Evolutionary conservation across 2,888 invertebrate genomes (phyloP).

Genomic region (Aphelenchoides bicaudatus): DNA sequence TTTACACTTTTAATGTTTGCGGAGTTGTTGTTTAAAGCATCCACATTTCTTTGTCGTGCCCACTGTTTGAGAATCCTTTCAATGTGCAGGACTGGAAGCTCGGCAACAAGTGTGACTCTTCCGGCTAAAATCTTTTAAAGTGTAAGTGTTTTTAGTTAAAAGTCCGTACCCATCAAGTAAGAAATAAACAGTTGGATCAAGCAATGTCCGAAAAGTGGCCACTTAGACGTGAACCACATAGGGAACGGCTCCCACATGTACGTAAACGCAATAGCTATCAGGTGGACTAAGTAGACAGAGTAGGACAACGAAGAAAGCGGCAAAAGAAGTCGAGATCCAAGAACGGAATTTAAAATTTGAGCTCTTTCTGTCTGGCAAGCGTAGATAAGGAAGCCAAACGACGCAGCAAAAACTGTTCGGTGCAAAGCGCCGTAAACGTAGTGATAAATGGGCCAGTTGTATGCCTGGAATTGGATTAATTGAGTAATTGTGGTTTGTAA

Average conservation of each 20-base stretch:
- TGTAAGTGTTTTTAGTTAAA: background rate
- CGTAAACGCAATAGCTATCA: conserved; percentile 57
- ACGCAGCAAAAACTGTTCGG: conserved; percentile 54
- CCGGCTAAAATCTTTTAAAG: conserved; percentile 32
- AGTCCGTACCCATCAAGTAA: conserved; percentile 32
- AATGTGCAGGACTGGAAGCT: conserved; percentile 50
- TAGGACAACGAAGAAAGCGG: conserved; percentile 56
- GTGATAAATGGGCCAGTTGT: conserved; percentile 53
- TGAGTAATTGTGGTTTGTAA: no score
- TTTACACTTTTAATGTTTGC: no score
- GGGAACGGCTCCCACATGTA: conserved; percentile 53
- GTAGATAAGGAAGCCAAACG: conserved; percentile 54
- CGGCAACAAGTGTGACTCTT: conserved; percentile 43
- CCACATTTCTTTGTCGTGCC: no score
- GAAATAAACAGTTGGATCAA: conserved; percentile 39
- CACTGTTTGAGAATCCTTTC: conserved; percentile 50
- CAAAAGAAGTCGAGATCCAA: conserved; percentile 47
- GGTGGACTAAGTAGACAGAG: conserved; percentile 58
- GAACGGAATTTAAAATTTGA: conserved; percentile 46
- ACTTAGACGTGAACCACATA: conserved; percentile 40
- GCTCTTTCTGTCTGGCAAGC: conserved; percentile 57
- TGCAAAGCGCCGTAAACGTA: conserved; percentile 54
- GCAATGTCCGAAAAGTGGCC: conserved; percentile 46
- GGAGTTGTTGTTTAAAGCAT: no score
- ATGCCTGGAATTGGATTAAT: no score